These are phyloP conservation scores for Chymomyza fuscimana DNA, from an alignment of 2,888 invertebrate genomes.

Conservation along the genomic window DNA sequence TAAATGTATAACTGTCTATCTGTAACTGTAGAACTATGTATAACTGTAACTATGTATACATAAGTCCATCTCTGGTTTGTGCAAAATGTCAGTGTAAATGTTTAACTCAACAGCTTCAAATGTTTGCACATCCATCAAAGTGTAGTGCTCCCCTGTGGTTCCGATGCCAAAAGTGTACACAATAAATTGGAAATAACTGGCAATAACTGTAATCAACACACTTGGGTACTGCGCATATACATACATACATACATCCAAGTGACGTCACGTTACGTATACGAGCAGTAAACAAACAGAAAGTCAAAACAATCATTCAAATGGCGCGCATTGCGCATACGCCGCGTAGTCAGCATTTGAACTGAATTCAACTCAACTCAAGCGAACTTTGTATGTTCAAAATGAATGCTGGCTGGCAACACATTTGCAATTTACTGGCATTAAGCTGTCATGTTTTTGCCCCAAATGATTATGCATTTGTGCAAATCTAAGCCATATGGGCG, in stretches of 20 bases:
- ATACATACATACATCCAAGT: conserved; percentile 15
- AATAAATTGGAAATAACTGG: conserved; percentile 68
- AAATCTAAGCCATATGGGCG: conserved; percentile 66
- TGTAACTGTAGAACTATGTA: conserved; percentile 1
- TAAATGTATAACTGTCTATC: neutral
- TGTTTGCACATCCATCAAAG: conserved; percentile 56
- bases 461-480: conserved; percentile 57
- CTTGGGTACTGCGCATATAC: conserved; percentile 7
- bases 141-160: conserved; percentile 22
- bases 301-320: conserved; percentile 71
- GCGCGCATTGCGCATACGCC: conserved; percentile 63
- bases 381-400: conserved; percentile 7
- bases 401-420: conserved; percentile 13
- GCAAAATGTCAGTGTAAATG: neutral
- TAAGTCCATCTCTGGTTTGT: neutral
- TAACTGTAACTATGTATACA: neutral
- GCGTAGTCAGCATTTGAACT: conserved; percentile 35
- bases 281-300: conserved; percentile 32
- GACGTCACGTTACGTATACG: conserved; percentile 11
- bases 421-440: conserved; percentile 55
- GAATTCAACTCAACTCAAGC: neutral
- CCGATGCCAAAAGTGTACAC: conserved; percentile 54
- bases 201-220: conserved; percentile 72
- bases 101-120: neutral
- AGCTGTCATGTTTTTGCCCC: conserved; percentile 59